Percentiles rank a stretch among this genome's conserved stretches.
Evolutionary conservation across 2,797 vertebrate species (phyloP).

Genomic region (Moxostoma hubbsi): DNA sequence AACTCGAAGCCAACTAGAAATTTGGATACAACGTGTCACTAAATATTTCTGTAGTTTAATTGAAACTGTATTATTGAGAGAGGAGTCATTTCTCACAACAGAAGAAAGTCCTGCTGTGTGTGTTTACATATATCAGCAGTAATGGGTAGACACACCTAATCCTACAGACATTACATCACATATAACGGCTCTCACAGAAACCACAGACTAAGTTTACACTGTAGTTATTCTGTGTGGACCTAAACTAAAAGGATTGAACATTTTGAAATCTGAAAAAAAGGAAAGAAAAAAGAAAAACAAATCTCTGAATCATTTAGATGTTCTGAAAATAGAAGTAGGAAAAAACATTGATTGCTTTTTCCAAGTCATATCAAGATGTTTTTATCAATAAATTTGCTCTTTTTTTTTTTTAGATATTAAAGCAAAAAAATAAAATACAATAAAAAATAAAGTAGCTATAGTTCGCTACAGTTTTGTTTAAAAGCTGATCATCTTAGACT

Average conservation of each 20-base stretch:
- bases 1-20: too few species aligned
- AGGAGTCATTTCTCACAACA: neutral
- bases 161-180: slow-evolving; percentile 42
- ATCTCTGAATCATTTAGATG: neutral
- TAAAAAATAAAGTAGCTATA: neutral
- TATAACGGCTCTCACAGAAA: neutral
- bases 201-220: slow-evolving; percentile 5
- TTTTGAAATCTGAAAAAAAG: neutral
- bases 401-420: too few species aligned
- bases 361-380: neutral
- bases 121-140: slow-evolving; percentile 18
- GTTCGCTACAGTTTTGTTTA: neutral
- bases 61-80: slow-evolving; percentile 29
- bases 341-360: neutral
- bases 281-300: neutral
- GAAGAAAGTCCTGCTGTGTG: neutral
- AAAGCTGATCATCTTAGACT: too few species aligned
- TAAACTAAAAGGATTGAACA: neutral
- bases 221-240: neutral
- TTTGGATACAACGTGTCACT: too few species aligned
- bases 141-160: slow-evolving; percentile 32
- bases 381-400: neutral
- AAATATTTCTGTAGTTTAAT: too few species aligned
- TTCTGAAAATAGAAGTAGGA: neutral
- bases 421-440: neutral